These are phyloP conservation scores for Halcyon leucocephala DNA, from an alignment of 2,797 vertebrate genomes.

Conservation along the genomic window DNA sequence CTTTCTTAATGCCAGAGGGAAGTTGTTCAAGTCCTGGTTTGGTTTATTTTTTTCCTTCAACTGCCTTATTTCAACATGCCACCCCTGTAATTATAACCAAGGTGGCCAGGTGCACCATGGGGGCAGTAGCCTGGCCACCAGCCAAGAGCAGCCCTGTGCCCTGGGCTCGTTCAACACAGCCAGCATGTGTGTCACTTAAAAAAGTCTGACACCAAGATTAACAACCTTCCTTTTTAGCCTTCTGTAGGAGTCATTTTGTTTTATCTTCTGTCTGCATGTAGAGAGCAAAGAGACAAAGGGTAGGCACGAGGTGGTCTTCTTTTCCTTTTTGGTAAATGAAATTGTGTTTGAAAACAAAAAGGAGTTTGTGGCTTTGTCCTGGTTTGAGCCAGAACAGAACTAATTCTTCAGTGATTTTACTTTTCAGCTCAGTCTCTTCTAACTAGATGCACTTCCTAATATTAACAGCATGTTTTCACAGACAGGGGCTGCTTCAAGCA, in stretches of 20 bases:
- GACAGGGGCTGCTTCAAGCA: too few relatives aligned
- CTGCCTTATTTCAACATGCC: background rate
- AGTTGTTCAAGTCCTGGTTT: background rate
- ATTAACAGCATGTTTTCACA: too few relatives aligned
- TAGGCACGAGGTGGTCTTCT: background rate
- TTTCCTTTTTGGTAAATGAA: background rate
- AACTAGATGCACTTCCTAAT: too few relatives aligned
- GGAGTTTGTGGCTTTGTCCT: background rate
- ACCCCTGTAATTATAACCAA: accelerated
- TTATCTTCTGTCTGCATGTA: background rate
- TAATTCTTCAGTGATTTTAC: too few relatives aligned
- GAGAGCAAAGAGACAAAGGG: background rate
- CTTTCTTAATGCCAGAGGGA: background rate
- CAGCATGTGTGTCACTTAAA: accelerated
- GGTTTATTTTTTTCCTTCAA: background rate
- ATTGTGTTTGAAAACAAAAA: background rate
- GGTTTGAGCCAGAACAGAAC: too few relatives aligned
- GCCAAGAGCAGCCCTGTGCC: accelerated
- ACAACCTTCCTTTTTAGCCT: background rate
- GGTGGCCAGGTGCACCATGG: accelerated
- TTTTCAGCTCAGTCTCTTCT: too few relatives aligned
- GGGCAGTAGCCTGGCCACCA: background rate
- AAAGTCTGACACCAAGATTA: background rate
- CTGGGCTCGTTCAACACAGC: background rate
- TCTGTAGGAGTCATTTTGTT: background rate